Base-by-base conservation (phyloP, 2,113 vertebrate genomes). In the Dolichallabes microphthalmus region DNA sequence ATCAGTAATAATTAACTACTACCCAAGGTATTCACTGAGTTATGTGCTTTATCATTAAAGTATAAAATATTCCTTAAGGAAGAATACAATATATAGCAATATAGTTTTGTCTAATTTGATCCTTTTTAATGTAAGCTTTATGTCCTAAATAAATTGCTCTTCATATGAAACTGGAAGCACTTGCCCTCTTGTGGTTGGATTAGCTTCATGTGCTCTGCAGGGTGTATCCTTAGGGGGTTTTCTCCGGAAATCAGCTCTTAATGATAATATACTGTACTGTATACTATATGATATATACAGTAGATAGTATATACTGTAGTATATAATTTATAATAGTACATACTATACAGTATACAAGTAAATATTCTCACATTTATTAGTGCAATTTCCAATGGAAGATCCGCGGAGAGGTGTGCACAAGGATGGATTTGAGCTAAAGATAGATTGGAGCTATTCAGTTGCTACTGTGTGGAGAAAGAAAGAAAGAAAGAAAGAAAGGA, bases 181-280 rank as follows among this genome's bases (percentile, higher is more conserved):
- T 58, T 78, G 77, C 86, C 86, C 63, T 74, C 86, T 84, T 81
- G 81, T 77, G 77, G 78, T 30, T 74, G 25, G 25, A 76, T 53
- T 60, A 53, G 60, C 19, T 64, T 27, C 25, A 19, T 27, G 25
- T 19, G 3, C 53, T 57, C 22, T 57, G 50, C 45, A 76, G 50
- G 50, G 2, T 15, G 52, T 30, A 8, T 19, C 2, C n/a, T 19
- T 52, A 75, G 15, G 2, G 8, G 15, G 9, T n/a, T 25, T 45
- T 50, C n/a, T 53, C 52, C 10, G 15, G 0, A 76, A 76, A 76
- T 76, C 50, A 76, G 4, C 50, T 76, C 14, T 19, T 57, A 55
- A 57, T 3, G 20, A n/a, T 45, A 45, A 45, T 45, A 45, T 45
- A 45, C 45, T 57, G 52, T 45, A 45, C 45, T 57, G 52, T 77